phyloP scores from a whole-genome alignment of 2,888 invertebrate species.

The Drosophila melanosoma region DNA sequence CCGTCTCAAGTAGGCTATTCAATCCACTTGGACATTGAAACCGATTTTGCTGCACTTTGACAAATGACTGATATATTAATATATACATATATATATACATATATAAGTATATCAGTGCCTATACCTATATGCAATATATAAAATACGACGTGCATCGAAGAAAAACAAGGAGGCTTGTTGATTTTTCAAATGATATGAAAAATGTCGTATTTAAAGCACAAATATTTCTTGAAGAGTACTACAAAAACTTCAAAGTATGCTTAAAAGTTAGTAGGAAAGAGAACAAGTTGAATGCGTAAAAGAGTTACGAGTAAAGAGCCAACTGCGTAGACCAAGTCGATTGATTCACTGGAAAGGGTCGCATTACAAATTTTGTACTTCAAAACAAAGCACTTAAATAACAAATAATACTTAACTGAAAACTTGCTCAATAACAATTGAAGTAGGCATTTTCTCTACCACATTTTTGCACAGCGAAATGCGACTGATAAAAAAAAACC shows the following conservation, averaged over 20 bases:
- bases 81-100: conserved; percentile 6
- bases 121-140: not conserved
- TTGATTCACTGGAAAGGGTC: not conserved
- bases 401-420: not conserved
- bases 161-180: not conserved
- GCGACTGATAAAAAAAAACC: not conserved
- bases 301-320: not conserved
- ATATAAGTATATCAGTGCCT: not conserved
- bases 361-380: not conserved
- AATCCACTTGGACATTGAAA: conserved; percentile 71
- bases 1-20: conserved; percentile 50
- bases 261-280: not conserved
- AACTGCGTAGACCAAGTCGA: not conserved
- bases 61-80: not conserved
- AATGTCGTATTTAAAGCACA: not conserved
- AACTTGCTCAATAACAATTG: not conserved
- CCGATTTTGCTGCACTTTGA: conserved; percentile 19
- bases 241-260: not conserved
- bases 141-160: not conserved
- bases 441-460: not conserved
- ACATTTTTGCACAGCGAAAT: not conserved
- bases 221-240: not conserved
- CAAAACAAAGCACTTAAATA: not conserved
- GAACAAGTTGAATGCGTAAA: not conserved
- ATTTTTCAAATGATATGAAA: not conserved